phyloP scores from a whole-genome alignment of 2,113 vertebrate species.

The Morphnarchus princeps region DNA sequence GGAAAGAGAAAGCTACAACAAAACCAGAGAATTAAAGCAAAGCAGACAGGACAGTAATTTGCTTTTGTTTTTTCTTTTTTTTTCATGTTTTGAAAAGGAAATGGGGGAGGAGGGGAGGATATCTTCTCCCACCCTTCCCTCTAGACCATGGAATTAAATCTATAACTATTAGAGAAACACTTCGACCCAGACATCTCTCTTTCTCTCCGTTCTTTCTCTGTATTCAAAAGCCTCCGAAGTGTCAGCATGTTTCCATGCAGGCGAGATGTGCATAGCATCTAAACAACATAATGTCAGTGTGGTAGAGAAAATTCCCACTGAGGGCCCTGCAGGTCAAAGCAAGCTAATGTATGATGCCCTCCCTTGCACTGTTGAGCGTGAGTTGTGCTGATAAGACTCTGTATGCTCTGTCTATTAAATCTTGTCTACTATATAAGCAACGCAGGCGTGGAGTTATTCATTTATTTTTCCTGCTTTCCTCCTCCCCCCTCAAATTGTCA shows the following conservation, averaged over 20 bases:
- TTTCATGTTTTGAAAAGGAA: background rate
- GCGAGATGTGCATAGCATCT: conserved; percentile 63
- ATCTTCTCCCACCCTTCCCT: background rate
- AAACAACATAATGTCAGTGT: conserved; percentile 45
- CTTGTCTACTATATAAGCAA: conserved; percentile 14
- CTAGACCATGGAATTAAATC: conserved; percentile 45
- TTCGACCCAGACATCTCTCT: conserved; percentile 52
- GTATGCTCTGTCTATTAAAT: conserved; percentile 49
- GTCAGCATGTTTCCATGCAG: conserved; percentile 60
- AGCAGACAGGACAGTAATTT: conserved; percentile 10
- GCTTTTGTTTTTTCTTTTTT: background rate
- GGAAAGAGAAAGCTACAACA: background rate
- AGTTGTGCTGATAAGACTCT: conserved; percentile 21
- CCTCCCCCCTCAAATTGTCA: background rate
- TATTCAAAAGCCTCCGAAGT: conserved; percentile 57
- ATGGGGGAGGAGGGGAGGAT: background rate
- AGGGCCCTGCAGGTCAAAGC: conserved; percentile 40
- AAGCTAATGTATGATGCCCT: conserved; percentile 44
- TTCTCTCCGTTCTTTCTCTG: background rate
- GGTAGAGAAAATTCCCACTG: conserved; percentile 33
- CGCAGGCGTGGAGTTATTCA: background rate
- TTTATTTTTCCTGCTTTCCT: background rate
- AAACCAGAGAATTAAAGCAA: background rate
- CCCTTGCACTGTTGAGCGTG: background rate
- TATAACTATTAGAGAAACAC: conserved; percentile 60